Conservation (phyloP, 1,140 invertebrate genomes). For the Drosophila truncata region DNA sequence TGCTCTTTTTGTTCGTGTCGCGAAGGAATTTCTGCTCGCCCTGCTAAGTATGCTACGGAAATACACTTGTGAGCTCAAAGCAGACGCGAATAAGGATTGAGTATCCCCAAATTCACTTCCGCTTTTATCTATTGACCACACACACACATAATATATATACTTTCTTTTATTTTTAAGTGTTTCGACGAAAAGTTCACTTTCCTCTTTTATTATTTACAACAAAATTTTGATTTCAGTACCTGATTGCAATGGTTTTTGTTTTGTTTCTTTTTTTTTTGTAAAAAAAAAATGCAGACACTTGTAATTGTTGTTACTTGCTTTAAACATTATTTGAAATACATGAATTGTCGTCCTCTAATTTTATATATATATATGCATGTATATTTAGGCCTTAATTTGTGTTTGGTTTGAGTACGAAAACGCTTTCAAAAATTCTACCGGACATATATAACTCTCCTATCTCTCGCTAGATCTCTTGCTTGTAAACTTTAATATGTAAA, state of each 20-base stretch:
- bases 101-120: constrained; percentile 29
- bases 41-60: constrained; percentile 45
- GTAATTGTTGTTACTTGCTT: constrained; percentile 53
- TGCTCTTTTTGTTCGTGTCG: constrained; percentile 38
- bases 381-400: constrained; percentile 49
- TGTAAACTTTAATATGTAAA: constrained; percentile 82
- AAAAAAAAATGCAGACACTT: constrained; percentile 65
- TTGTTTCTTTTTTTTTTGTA: constrained; percentile 38
- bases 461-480: constrained; percentile 14
- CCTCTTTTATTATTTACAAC: constrained; percentile 54
- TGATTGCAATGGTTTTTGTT: constrained; percentile 68
- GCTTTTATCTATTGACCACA: constrained; percentile 12
- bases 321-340: constrained; percentile 39
- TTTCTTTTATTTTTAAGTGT: background rate
- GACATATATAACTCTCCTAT: constrained; percentile 45
- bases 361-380: constrained; percentile 6
- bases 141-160: constrained; percentile 13
- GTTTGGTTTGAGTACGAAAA: constrained; percentile 66
- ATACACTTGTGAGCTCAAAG: constrained; percentile 21
- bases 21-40: constrained; percentile 31
- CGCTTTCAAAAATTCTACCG: constrained; percentile 72
- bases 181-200: constrained; percentile 26
- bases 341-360: constrained; percentile 19
- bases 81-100: constrained; percentile 35
- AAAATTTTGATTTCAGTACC: constrained; percentile 82